Conservation (phyloP, 2,797 vertebrate species). For the Chanos chanos region DNA sequence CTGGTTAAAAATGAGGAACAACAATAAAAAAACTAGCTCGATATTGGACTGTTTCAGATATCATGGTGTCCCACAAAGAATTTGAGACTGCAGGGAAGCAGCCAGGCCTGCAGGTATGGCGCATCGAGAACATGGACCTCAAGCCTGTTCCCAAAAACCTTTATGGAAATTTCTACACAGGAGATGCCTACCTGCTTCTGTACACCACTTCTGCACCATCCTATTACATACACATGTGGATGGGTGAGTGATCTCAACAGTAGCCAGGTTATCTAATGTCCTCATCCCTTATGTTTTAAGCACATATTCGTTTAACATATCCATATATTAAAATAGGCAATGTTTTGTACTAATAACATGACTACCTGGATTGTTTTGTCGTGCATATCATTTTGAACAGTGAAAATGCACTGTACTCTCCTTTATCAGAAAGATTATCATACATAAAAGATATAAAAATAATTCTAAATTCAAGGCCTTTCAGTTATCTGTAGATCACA, state of each 20-base stretch:
- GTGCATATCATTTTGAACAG: too few species aligned
- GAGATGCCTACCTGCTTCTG: constrained; percentile 87
- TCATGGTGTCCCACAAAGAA: constrained; percentile 75
- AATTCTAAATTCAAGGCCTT: too few species aligned
- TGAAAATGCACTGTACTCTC: too few species aligned
- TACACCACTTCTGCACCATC: constrained; percentile 72
- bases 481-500: too few species aligned
- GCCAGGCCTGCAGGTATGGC: constrained; percentile 90
- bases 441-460: too few species aligned
- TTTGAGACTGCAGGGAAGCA: constrained; percentile 83
- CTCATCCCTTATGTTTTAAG: too few species aligned
- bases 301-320: too few species aligned
- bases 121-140: constrained; percentile 86
- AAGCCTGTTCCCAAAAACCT: constrained; percentile 73
- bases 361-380: too few species aligned
- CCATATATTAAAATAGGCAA: too few species aligned
- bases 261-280: background rate
- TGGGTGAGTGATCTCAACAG: constrained; percentile 67
- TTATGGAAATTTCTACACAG: constrained; percentile 83
- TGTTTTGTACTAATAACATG: too few species aligned
- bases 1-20: background rate
- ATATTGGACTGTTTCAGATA: constrained; percentile 31
- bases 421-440: too few species aligned
- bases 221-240: constrained; percentile 84
- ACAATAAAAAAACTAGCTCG: background rate